These are phyloP conservation scores for Anaspis maculata DNA, from an alignment of 2,888 invertebrate species.

Conservation along the genomic window DNA sequence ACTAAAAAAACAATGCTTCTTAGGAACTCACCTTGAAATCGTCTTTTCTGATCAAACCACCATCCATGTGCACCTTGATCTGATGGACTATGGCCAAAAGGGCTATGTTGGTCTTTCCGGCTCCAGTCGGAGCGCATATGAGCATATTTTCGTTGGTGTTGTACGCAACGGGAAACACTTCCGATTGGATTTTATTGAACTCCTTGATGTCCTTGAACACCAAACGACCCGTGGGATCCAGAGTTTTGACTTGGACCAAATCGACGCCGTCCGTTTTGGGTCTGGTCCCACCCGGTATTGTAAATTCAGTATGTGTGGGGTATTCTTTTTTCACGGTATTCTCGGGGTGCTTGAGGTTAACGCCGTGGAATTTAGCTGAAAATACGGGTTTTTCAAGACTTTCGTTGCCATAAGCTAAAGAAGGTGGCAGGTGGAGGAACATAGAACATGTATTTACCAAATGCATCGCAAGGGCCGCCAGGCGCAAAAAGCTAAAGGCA, in stretches of 20 bases:
- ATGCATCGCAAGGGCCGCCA: too few relatives aligned
- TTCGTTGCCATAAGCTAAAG: too few relatives aligned
- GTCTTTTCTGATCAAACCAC: slow-evolving; percentile 76
- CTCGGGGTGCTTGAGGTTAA: slow-evolving; percentile 50
- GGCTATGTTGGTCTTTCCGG: slow-evolving; percentile 98
- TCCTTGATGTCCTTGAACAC: slow-evolving; percentile 82
- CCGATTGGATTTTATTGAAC: slow-evolving; percentile 90
- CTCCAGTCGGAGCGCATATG: slow-evolving; percentile 98
- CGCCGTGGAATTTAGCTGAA: slow-evolving; percentile 29
- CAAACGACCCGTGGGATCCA: slow-evolving; percentile 71
- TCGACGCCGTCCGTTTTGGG: slow-evolving; percentile 51
- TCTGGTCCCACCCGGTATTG: slow-evolving; percentile 63
- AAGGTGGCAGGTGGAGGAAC: too few relatives aligned
- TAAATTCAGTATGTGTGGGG: slow-evolving; percentile 77
- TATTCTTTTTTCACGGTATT: slow-evolving; percentile 65
- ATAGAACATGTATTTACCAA: too few relatives aligned
- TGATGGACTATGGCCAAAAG: slow-evolving; percentile 87
- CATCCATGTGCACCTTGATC: slow-evolving; percentile 74
- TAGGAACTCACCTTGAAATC: slow-evolving; percentile 93
- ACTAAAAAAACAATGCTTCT: too few relatives aligned
- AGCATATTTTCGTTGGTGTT: slow-evolving; percentile 93
- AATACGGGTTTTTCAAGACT: too few relatives aligned
- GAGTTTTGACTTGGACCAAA: slow-evolving; percentile 33
- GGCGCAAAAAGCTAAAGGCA: too few relatives aligned
- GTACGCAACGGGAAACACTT: slow-evolving; percentile 93